These are phyloP conservation scores for Diaphora mendica DNA, from an alignment of 2,888 invertebrate genomes.

Conservation along the genomic window DNA sequence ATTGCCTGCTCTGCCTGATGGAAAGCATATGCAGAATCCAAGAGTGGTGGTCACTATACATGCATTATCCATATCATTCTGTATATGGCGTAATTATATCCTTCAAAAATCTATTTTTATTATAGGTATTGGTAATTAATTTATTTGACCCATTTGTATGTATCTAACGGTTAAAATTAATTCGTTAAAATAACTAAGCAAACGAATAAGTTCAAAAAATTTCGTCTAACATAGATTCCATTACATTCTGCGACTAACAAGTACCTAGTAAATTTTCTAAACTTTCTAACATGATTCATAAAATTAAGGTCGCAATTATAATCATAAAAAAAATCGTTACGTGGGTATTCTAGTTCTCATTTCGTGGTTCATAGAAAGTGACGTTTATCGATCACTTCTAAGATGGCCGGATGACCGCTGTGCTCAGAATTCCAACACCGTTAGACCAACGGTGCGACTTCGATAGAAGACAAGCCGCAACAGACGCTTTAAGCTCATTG, in stretches of 20 bases:
- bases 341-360: slow-evolving; percentile 33
- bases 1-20: too few relatives aligned
- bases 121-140: too few relatives aligned
- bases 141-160: too few relatives aligned
- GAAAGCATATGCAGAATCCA: too few relatives aligned
- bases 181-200: too few relatives aligned
- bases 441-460: slow-evolving; percentile 65
- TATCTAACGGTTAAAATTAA: too few relatives aligned
- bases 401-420: slow-evolving; percentile 41
- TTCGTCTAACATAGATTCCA: neutral
- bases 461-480: slow-evolving; percentile 28
- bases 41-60: too few relatives aligned
- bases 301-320: slow-evolving; percentile 10
- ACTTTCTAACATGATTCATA: neutral
- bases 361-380: slow-evolving; percentile 28
- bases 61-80: too few relatives aligned
- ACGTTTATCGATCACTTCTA: slow-evolving; percentile 61
- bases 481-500: slow-evolving; percentile 49
- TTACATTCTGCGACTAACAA: neutral
- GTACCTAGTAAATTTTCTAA: neutral
- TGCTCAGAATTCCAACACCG: slow-evolving; percentile 64
- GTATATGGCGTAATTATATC: too few relatives aligned
- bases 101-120: too few relatives aligned
- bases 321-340: slow-evolving; percentile 14
- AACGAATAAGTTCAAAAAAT: too few relatives aligned